Evolutionary conservation across 30 jellyfish, hydroid and myxozoan genomes (phyloP).

Genomic region (Aurelia aurita complex sp. Pacific): DNA sequence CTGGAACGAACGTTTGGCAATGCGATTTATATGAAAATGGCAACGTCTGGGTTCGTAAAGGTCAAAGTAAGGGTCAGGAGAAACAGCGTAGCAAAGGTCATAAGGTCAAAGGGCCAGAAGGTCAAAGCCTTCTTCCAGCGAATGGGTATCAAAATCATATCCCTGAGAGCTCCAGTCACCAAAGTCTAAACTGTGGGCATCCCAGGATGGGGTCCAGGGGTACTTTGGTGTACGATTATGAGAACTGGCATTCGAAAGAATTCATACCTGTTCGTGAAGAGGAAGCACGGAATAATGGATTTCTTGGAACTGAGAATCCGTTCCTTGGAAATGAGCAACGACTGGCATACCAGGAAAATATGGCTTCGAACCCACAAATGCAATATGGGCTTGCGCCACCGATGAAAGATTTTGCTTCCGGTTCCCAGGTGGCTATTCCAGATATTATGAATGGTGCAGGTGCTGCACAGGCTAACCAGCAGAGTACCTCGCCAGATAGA

Average conservation of each 20-base stretch:
- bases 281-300: conserved; percentile 9
- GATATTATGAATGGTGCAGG: conserved; percentile 5
- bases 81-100: background rate
- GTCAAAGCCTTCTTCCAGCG: conserved; percentile 1
- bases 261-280: background rate
- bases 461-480: background rate
- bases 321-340: conserved; percentile 43
- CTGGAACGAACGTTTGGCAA: conserved; percentile 72
- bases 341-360: conserved; percentile 29
- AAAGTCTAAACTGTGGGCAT: background rate
- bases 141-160: background rate
- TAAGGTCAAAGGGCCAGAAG: conserved; percentile 22
- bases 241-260: conserved; percentile 32
- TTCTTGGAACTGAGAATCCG: conserved; percentile 2
- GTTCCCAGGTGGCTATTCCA: conserved; percentile 24
- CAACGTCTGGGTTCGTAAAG: conserved; percentile 58
- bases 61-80: conserved; percentile 11
- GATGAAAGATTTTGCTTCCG: conserved; percentile 26
- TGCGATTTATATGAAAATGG: conserved; percentile 63
- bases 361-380: conserved; percentile 51
- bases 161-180: conserved; percentile 13
- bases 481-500: background rate
- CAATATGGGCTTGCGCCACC: conserved; percentile 63
- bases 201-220: conserved; percentile 31
- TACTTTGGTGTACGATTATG: conserved; percentile 7